Evolutionary conservation across 2,113 vertebrate species (phyloP).

Genomic region (Irena cyanogastra): DNA sequence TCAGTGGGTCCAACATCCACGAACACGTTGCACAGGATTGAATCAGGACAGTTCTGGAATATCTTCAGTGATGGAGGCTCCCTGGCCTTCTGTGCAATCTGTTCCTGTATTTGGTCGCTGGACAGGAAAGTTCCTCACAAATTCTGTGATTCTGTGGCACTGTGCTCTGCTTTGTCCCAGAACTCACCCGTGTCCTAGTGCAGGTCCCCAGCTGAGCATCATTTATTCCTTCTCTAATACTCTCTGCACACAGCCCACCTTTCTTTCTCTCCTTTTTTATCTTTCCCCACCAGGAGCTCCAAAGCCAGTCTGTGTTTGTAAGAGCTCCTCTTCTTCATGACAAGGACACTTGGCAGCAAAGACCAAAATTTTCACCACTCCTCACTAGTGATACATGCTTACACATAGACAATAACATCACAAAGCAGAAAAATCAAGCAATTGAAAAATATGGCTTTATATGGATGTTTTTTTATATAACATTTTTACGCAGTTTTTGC

Average conservation of each 20-base stretch:
- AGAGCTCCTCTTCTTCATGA: background rate
- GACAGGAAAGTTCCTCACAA: background rate
- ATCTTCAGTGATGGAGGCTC: background rate
- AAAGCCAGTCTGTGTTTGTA: background rate
- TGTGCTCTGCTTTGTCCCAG: background rate
- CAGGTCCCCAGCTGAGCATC: background rate
- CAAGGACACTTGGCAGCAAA: background rate
- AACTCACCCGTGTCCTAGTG: background rate
- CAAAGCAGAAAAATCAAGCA: background rate
- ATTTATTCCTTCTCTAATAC: background rate
- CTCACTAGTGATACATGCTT: background rate
- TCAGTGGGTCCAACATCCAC: background rate
- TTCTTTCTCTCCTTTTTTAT: background rate
- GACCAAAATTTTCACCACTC: background rate
- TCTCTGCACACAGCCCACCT: background rate
- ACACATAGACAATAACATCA: fast-evolving
- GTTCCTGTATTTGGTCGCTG: background rate
- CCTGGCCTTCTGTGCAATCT: background rate
- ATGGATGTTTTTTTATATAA: fast-evolving
- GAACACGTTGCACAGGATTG: background rate
- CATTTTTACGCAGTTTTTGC: background rate
- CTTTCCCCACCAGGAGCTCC: fast-evolving
- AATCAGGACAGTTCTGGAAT: background rate
- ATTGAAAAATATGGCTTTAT: background rate
- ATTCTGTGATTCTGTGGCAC: background rate